Evolutionary conservation across 2,113 vertebrate species (phyloP), one percentile per base, ranked within the genome.

Genomic region (Dicrurus megarhynchus): DNA sequence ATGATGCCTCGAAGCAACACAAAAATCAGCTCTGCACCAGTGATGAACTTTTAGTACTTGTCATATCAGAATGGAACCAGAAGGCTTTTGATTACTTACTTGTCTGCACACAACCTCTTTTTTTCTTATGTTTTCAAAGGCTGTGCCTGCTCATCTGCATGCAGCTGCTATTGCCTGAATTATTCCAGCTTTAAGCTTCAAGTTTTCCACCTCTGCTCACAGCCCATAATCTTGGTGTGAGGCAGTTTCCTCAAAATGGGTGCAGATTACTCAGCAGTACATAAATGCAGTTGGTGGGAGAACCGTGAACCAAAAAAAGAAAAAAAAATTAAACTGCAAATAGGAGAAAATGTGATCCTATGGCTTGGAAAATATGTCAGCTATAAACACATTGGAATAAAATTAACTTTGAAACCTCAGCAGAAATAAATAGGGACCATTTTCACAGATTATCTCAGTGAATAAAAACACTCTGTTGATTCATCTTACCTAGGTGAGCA

Each of bases 151-250:
- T 91, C 69, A 82, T 70, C 52, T 67, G 44, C 28, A 27, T 64
- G 53, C 53, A 85, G 53, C 35, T 85, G 49, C 33, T 76, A 20
- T 44, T 71, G 27, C 21, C 33, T 4, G 22, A 88, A 46, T 68
- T 56, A 30, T 60, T 92, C 23, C 39, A 68, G 27, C 14, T 64
- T 65, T 59, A 37, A 59, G 20, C 30, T 47, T 68, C 56, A 68
- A 33, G 33, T 87, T 82, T 83, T 93, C 24, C 32, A 37, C 19
- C 47, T 67, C 53, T 81, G 33, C 28, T 85, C 30, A 24, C 39
- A 71, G 56, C 32, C 32, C 2, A 0, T 10, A 59, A 35, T 42
- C 53, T 71, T 9, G 1, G 6, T 30, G 24, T 3, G 1, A 90
- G 49, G 44, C 30, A 60, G 47, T 20, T 85, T 21, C 17, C 21